Evolutionary conservation across 2,113 vertebrate genomes (phyloP).

Genomic region (Corynorhinus townsendii): DNA sequence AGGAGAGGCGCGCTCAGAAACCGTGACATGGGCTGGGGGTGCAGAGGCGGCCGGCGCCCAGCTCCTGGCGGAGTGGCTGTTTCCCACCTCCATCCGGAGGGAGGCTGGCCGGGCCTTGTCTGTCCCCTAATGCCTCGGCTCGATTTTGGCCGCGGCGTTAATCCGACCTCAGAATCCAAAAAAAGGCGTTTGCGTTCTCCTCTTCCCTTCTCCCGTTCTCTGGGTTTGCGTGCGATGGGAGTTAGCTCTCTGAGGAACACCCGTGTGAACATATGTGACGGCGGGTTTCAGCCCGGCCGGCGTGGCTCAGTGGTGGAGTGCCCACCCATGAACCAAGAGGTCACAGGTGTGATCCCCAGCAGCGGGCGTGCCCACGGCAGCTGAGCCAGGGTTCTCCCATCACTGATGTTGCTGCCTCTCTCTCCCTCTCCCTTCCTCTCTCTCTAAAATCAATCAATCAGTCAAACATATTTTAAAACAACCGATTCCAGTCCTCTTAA

Average conservation of each 20-base stretch:
- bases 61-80: too few species aligned
- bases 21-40: fast-evolving
- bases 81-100: too few species aligned
- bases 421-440: too few species aligned
- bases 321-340: too few species aligned
- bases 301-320: too few species aligned
- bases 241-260: fast-evolving
- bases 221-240: fast-evolving
- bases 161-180: not conserved
- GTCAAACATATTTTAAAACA: not conserved
- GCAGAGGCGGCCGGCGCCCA: not conserved
- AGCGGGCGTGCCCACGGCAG: too few species aligned
- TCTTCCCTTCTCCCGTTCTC: too few species aligned
- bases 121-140: fast-evolving
- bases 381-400: too few species aligned
- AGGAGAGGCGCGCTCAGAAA: not conserved
- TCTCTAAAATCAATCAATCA: too few species aligned
- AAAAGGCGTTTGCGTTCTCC: too few species aligned
- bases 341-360: too few species aligned
- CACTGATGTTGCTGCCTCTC: too few species aligned
- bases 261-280: not conserved
- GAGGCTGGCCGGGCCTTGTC: not conserved
- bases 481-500: not conserved
- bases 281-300: not conserved
- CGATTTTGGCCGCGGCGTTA: not conserved